Conservation (phyloP, 2,113 vertebrate genomes). For the Zapornia atra region DNA sequence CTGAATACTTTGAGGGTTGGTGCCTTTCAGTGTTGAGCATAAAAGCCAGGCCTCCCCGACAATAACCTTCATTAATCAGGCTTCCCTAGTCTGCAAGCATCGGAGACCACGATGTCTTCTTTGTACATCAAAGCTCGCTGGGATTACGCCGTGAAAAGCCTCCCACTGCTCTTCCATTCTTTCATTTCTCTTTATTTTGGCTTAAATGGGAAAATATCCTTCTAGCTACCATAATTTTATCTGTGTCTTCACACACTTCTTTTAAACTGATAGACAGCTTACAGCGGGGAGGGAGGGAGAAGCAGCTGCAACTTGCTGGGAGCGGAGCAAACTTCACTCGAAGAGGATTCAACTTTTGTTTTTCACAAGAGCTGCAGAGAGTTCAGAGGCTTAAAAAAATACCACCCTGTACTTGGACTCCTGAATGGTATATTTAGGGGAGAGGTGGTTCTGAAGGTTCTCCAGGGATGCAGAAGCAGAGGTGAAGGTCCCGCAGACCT, state of each 20-base stretch:
- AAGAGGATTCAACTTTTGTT: conserved; percentile 32
- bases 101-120: neutral
- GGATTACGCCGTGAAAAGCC: neutral
- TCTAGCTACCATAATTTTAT: neutral
- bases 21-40: conserved; percentile 40
- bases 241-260: neutral
- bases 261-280: neutral
- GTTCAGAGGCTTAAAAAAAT: neutral
- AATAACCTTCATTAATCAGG: conserved; percentile 65
- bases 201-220: neutral
- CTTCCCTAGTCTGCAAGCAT: neutral
- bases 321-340: neutral
- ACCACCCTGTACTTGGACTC: neutral
- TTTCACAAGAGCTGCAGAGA: conserved; percentile 21
- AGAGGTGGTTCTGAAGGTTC: neutral
- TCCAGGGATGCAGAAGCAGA: neutral
- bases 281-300: neutral
- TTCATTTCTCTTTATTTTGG: neutral
- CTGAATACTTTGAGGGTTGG: conserved; percentile 28
- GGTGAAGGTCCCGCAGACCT: neutral
- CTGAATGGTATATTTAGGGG: neutral
- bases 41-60: conserved; percentile 48
- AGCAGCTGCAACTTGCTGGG: conserved; percentile 40
- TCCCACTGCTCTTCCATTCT: neutral
- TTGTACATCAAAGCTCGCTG: neutral